A percentile compares a stretch with the other conserved stretches of the same genome.
Evolutionary conservation across 2,888 invertebrate genomes (phyloP).

Genomic region (Pseudanteris insignis): DNA sequence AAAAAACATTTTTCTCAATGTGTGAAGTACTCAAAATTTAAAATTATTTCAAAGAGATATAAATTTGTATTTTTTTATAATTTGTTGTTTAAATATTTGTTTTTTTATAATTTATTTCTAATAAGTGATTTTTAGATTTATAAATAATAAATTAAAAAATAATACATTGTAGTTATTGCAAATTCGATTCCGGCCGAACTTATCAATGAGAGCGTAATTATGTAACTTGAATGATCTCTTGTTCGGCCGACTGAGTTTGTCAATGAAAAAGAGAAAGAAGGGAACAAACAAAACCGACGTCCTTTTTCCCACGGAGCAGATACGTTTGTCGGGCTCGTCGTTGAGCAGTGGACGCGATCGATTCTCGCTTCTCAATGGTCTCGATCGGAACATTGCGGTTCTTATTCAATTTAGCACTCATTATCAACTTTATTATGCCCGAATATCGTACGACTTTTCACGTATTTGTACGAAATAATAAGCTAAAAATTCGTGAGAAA

Average conservation of each 20-base stretch:
- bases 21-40: no score
- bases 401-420: constrained; percentile 37
- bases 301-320: constrained; percentile 38
- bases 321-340: constrained; percentile 33
- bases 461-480: constrained; percentile 31
- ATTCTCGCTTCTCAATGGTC: constrained; percentile 38
- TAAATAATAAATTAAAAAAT: no score
- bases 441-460: constrained; percentile 27
- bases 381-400: constrained; percentile 41
- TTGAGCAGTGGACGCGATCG: constrained; percentile 31
- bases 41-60: no score
- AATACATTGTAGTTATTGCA: no score
- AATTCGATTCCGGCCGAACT: no score
- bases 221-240: constrained; percentile 20
- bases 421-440: constrained; percentile 37
- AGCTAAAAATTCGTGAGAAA: constrained; percentile 28
- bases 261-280: constrained; percentile 34
- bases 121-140: no score
- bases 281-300: constrained; percentile 27
- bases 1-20: no score
- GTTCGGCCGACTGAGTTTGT: constrained; percentile 34
- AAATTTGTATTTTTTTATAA: no score
- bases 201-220: constrained; percentile 34
- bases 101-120: no score
- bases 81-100: no score